phyloP scores from a whole-genome alignment of 1,140 invertebrate species.

The Schlechtendalia chinensis region DNA sequence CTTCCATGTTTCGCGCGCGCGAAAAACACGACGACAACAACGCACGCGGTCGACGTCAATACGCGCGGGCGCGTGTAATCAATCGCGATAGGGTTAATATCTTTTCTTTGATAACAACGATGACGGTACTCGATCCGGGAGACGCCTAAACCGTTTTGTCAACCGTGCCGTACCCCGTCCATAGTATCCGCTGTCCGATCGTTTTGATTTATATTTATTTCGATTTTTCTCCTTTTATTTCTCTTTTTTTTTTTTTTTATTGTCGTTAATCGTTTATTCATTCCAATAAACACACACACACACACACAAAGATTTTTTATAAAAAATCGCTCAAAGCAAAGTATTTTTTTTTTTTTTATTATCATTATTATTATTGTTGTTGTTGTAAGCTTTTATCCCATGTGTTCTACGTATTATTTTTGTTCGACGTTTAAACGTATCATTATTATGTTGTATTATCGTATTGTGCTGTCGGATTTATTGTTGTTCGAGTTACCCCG shows the following conservation, averaged over 20 bases:
- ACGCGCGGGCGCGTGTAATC: neutral
- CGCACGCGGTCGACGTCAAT: neutral
- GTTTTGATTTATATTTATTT: constrained; percentile 4
- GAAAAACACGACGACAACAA: neutral
- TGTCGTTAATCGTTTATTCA: neutral
- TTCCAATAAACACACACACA: constrained; percentile 11
- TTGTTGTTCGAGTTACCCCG: constrained; percentile 33
- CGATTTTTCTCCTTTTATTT: too few relatives aligned
- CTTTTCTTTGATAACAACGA: constrained; percentile 36
- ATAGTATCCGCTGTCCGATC: constrained; percentile 2
- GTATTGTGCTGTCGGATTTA: neutral
- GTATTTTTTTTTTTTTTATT: constrained; percentile 33
- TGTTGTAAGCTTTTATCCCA: constrained; percentile 22
- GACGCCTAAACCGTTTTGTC: constrained; percentile 18
- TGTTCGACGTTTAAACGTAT: constrained; percentile 25
- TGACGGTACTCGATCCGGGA: neutral
- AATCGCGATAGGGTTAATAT: constrained; percentile 31
- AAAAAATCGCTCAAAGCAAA: constrained; percentile 37
- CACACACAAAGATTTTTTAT: neutral
- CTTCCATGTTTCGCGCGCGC: constrained; percentile 30
- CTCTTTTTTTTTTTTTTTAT: too few relatives aligned
- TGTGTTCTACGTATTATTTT: constrained; percentile 14
- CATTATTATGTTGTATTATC: constrained; percentile 20
- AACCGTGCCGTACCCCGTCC: too few relatives aligned
- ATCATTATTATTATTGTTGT: too few relatives aligned